phyloP scores from a whole-genome alignment of 1,140 invertebrate genomes.

The Micrasema minimum region DNA sequence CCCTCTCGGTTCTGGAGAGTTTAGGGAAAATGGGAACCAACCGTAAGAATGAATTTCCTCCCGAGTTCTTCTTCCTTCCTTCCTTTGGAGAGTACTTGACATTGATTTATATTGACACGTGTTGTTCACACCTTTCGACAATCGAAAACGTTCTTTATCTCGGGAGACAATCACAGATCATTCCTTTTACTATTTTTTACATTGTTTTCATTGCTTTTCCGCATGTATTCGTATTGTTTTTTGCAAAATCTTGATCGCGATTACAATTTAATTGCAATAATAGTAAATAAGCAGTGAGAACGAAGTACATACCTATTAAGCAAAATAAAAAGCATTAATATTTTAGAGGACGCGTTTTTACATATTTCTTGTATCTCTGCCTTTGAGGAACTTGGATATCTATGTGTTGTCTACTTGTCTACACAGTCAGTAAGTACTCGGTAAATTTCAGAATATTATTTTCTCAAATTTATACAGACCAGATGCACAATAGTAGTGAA shows the following conservation, averaged over 20 bases:
- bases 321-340: too few species aligned
- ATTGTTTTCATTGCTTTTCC: too few species aligned
- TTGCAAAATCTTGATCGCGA: too few species aligned
- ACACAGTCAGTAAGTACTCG: background rate
- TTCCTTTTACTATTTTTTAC: too few species aligned
- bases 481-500: conserved; percentile 1
- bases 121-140: conserved; percentile 14
- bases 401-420: too few species aligned
- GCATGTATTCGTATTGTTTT: too few species aligned
- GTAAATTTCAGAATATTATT: background rate
- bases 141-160: background rate
- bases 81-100: conserved; percentile 27
- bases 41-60: conserved; percentile 53
- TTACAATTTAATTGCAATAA: too few species aligned
- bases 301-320: too few species aligned
- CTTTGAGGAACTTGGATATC: too few species aligned
- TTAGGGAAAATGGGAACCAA: conserved; percentile 39
- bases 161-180: background rate
- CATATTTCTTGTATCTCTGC: too few species aligned
- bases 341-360: too few species aligned
- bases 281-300: too few species aligned
- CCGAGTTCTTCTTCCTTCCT: conserved; percentile 49
- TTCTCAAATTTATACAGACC: background rate
- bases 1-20: conserved; percentile 32
- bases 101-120: conserved; percentile 43